A percentile compares a stretch with the other conserved stretches of the same genome.
These are phyloP conservation scores for Galeopterus variegatus DNA, from an alignment of 2,113 vertebrate species.

Conservation along the genomic window DNA sequence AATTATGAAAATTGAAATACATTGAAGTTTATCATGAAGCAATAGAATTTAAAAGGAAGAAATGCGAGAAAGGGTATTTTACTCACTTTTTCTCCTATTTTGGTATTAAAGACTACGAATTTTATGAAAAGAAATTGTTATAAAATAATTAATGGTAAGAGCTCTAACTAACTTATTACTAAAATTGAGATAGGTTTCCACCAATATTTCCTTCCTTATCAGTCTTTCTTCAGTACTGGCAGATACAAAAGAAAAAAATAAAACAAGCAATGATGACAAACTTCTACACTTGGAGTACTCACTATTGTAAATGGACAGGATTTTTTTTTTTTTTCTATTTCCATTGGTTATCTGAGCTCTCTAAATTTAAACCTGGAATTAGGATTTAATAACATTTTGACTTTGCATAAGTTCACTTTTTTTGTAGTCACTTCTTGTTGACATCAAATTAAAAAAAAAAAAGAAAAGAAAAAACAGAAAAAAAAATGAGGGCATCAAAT, in stretches of 20 bases:
- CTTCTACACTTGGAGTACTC: background rate
- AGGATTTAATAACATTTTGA: background rate
- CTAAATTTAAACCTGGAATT: background rate
- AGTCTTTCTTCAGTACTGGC: background rate
- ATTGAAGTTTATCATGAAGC: background rate
- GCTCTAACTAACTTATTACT: background rate
- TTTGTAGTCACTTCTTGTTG: background rate
- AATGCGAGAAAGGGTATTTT: background rate
- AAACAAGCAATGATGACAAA: background rate
- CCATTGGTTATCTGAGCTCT: background rate
- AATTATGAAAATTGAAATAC: background rate
- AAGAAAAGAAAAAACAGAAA: background rate
- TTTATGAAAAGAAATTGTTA: conserved; percentile 6
- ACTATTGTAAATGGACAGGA: background rate
- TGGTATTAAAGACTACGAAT: background rate
- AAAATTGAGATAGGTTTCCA: background rate
- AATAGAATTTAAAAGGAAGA: background rate
- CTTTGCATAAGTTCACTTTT: background rate
- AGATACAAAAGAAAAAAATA: background rate
- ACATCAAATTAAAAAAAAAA: conserved; percentile 15
- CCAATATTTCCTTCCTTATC: conserved; percentile 43
- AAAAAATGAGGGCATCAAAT: conserved; percentile 18
- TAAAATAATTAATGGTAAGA: background rate
- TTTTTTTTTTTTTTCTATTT: conserved; percentile 20
- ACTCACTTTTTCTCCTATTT: background rate